Evolutionary conservation across 2,888 invertebrate genomes (phyloP).

Genomic region (Meghimatium bilineatum): DNA sequence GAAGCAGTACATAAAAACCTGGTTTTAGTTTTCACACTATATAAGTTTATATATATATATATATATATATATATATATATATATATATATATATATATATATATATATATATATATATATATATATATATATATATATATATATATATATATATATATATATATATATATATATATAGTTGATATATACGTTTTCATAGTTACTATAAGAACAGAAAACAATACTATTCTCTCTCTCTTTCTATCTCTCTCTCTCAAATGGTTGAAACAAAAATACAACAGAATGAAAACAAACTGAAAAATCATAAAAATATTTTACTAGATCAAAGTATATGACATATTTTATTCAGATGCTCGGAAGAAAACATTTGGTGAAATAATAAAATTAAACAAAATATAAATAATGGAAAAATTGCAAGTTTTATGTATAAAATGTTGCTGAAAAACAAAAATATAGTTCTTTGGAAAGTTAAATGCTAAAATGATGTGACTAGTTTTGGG

Average conservation of each 20-base stretch:
- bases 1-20: no score
- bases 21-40: no score
- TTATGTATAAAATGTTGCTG: background rate
- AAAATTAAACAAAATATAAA: background rate
- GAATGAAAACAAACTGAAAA: background rate
- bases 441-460: background rate
- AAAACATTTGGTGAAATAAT: background rate
- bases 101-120: no score
- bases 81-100: no score
- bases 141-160: no score
- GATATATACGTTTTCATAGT: no score
- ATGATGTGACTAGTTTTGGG: background rate
- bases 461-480: background rate
- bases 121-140: no score
- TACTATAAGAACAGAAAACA: no score
- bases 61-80: no score
- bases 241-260: background rate
- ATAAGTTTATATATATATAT: no score
- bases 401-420: background rate
- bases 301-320: background rate
- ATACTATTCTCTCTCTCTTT: no score
- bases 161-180: no score
- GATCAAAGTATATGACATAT: conserved; percentile 5
- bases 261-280: background rate
- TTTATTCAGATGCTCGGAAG: conserved; percentile 6